Evolutionary conservation across 2,797 vertebrate genomes (phyloP).

Genomic region (Hippocampus kuda): DNA sequence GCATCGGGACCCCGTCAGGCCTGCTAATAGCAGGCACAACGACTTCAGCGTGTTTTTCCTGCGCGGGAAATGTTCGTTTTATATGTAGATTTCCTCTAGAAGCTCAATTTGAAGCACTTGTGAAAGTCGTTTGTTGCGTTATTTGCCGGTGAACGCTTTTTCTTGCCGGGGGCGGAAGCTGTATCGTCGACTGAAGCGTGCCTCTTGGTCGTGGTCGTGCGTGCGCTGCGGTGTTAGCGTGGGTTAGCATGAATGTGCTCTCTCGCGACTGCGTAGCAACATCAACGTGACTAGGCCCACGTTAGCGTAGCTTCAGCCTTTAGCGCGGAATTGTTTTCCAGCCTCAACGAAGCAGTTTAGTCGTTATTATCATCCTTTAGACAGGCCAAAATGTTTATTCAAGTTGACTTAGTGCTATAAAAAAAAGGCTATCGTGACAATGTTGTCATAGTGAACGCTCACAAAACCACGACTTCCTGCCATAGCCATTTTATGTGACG

Average conservation of each 20-base stretch:
- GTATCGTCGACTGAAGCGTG: constrained; percentile 52
- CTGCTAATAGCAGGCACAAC: constrained; percentile 49
- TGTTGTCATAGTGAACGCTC: constrained; percentile 17
- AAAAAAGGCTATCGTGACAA: not conserved
- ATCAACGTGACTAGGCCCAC: constrained; percentile 63
- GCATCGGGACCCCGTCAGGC: constrained; percentile 34
- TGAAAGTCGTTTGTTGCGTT: accelerated
- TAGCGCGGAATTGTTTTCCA: constrained; percentile 18
- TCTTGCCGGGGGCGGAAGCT: not conserved
- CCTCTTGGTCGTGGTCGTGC: constrained; percentile 32
- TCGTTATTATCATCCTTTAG: not conserved
- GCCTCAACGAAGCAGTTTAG: too few relatives aligned
- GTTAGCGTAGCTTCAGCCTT: constrained; percentile 42
- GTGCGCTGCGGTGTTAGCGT: constrained; percentile 39
- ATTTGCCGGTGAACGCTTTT: not conserved
- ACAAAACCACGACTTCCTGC: constrained; percentile 31
- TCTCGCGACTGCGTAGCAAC: constrained; percentile 53
- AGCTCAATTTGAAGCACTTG: not conserved
- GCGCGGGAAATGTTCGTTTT: constrained; percentile 56
- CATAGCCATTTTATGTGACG: constrained; percentile 12
- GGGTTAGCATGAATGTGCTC: constrained; percentile 31
- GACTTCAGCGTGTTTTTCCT: constrained; percentile 43
- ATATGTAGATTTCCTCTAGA: not conserved
- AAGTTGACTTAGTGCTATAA: not conserved
- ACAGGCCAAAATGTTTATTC: not conserved